Percentiles rank a stretch among this genome's conserved stretches.
These are phyloP conservation scores for Frieseomelitta varia DNA, from an alignment of 1,140 invertebrate species.

Conservation along the genomic window DNA sequence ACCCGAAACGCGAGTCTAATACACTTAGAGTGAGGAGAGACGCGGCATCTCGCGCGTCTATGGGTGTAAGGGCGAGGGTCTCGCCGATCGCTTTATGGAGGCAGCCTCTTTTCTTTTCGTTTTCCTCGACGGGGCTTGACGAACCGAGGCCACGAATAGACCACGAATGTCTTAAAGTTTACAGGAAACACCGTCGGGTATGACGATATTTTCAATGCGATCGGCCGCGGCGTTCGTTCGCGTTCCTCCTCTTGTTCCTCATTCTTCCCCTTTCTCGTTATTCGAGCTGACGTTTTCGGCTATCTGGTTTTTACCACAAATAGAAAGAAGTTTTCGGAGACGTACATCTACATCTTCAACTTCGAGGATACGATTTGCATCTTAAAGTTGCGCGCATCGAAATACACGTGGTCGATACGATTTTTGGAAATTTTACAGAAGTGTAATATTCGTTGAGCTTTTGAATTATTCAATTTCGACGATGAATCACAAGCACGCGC, in stretches of 20 bases:
- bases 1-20: constrained; percentile 73
- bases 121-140: constrained; percentile 47
- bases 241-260: not conserved
- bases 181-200: constrained; percentile 46
- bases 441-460: too few species aligned
- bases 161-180: constrained; percentile 60
- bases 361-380: too few species aligned
- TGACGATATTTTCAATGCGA: constrained; percentile 49
- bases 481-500: too few species aligned
- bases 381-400: too few species aligned
- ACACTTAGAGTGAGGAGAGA: constrained; percentile 74
- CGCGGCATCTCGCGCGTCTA: constrained; percentile 63
- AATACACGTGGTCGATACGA: too few species aligned
- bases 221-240: constrained; percentile 27
- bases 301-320: not conserved
- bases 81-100: constrained; percentile 65
- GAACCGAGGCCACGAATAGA: constrained; percentile 51
- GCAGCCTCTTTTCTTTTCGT: constrained; percentile 54
- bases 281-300: constrained; percentile 16
- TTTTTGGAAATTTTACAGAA: too few species aligned
- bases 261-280: not conserved
- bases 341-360: too few species aligned
- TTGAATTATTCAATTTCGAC: too few species aligned
- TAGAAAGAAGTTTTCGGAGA: too few species aligned
- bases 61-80: constrained; percentile 57